phyloP scores from a whole-genome alignment of 2,113 vertebrate species.

The Prionailurus viverrinus region DNA sequence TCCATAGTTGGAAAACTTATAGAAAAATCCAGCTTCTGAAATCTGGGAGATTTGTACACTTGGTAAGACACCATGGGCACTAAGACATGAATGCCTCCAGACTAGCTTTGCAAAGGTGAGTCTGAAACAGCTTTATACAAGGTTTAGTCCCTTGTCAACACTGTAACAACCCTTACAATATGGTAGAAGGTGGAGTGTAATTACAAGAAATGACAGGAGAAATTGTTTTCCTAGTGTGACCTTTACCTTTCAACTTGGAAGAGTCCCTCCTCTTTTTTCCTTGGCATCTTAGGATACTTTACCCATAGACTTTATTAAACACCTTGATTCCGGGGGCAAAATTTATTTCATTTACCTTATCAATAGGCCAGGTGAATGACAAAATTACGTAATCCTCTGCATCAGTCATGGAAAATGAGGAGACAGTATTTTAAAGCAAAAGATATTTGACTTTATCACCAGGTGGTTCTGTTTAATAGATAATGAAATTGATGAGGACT shows the following conservation, averaged over 20 bases:
- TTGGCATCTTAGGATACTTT: neutral
- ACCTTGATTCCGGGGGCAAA: neutral
- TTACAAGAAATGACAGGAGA: neutral
- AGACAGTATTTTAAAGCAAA: slow-evolving; percentile 46
- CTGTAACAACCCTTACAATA: neutral
- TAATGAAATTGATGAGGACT: neutral
- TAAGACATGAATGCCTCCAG: neutral
- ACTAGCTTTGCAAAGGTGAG: slow-evolving; percentile 38
- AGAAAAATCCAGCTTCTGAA: neutral
- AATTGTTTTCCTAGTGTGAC: neutral
- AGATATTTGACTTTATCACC: neutral
- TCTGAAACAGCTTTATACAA: neutral
- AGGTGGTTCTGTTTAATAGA: neutral
- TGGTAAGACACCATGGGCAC: neutral
- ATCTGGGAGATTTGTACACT: neutral
- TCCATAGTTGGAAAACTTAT: neutral
- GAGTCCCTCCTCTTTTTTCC: neutral
- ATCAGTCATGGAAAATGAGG: neutral
- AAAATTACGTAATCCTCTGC: neutral
- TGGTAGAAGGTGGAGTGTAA: neutral
- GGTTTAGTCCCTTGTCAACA: neutral
- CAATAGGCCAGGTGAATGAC: neutral
- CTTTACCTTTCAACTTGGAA: slow-evolving; percentile 33
- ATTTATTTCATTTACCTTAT: neutral
- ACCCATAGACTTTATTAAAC: neutral